Percentiles rank a stretch among this genome's conserved stretches.
These are phyloP conservation scores for Lophura swinhoii DNA, from an alignment of 2,797 vertebrate species.

Conservation along the genomic window DNA sequence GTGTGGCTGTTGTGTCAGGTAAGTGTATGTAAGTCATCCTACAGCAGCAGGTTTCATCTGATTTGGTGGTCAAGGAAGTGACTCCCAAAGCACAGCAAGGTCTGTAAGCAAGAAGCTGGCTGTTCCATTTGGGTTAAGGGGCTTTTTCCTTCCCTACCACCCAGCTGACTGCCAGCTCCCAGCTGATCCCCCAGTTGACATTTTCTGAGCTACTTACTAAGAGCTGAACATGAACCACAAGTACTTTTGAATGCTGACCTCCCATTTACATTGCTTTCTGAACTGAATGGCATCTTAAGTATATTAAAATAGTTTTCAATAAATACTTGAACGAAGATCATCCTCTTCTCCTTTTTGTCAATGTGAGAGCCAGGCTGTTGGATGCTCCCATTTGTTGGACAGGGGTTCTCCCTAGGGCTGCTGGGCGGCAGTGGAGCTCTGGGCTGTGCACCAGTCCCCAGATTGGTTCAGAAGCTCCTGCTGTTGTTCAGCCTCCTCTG, in stretches of 20 bases:
- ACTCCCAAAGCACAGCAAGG: background rate
- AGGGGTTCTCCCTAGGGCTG: background rate
- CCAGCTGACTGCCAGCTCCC: background rate
- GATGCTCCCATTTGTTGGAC: background rate
- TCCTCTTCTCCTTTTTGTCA: background rate
- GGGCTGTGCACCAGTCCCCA: background rate
- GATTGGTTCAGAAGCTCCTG: background rate
- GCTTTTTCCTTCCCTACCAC: background rate
- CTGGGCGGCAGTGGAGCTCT: background rate
- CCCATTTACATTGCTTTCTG: background rate
- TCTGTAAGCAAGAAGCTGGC: background rate
- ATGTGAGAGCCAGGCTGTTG: background rate
- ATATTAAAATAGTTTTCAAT: background rate
- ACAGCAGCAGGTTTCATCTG: background rate
- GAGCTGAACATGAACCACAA: background rate
- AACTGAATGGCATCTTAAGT: background rate
- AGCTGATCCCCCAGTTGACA: background rate
- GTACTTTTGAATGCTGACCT: background rate
- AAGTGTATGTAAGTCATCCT: background rate
- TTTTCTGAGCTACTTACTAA: background rate
- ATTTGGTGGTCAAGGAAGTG: background rate
- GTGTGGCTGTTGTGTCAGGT: background rate
- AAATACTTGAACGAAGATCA: fast-evolving
- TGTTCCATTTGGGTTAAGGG: background rate
- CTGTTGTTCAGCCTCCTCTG: background rate